phyloP scores from a whole-genome alignment of 2,797 vertebrate species.

The Sebastes variabilis region DNA sequence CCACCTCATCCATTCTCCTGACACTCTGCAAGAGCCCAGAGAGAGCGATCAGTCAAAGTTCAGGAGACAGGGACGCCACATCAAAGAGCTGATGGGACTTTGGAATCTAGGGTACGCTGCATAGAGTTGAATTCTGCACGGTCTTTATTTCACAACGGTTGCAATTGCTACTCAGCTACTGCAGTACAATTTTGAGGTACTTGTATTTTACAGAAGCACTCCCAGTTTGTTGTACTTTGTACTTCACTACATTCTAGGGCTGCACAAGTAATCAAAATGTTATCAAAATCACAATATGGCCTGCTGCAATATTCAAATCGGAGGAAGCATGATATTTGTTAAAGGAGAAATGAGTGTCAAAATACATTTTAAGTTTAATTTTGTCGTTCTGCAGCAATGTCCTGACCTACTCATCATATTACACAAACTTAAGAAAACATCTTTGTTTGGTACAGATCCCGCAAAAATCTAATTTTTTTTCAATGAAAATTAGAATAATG shows the following conservation, averaged over 20 bases:
- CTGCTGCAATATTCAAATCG: too few species aligned
- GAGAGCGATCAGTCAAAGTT: constrained; percentile 73
- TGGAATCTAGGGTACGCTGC: constrained; percentile 19
- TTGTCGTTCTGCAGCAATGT: too few species aligned
- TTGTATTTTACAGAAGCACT: not conserved
- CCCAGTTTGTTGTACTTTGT: not conserved
- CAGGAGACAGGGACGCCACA: constrained; percentile 43
- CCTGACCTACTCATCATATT: too few species aligned
- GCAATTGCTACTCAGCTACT: not conserved
- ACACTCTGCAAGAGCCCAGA: constrained; percentile 49
- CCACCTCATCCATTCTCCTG: constrained; percentile 73
- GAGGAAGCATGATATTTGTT: too few species aligned
- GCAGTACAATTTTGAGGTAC: not conserved
- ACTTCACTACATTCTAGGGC: not conserved
- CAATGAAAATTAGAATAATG: too few species aligned
- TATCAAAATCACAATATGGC: too few species aligned
- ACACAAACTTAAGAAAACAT: too few species aligned
- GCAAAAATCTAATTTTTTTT: too few species aligned
- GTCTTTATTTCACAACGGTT: not conserved
- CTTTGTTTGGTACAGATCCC: too few species aligned
- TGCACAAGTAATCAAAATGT: too few species aligned
- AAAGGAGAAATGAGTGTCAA: too few species aligned
- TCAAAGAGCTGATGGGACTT: constrained; percentile 57
- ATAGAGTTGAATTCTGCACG: not conserved
- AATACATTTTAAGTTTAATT: too few species aligned